Base-by-base conservation (phyloP, 1,140 invertebrate genomes). In the Colletes latitarsis region DNA sequence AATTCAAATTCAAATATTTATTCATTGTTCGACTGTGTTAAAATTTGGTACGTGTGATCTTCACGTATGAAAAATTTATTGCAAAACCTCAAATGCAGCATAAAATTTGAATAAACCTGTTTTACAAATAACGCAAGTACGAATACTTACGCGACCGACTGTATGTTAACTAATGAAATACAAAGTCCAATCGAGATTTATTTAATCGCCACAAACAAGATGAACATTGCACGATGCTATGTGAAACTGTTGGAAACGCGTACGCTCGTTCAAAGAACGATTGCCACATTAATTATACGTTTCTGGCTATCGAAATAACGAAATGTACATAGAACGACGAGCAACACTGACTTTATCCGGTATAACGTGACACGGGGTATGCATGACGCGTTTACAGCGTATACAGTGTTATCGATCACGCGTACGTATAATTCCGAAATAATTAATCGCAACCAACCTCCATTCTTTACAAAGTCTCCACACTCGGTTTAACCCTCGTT, bases 401-500 rank as follows among this genome's bases (percentile, higher is more conserved):
- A 62, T 43, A 68, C 55, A 69, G 53, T 74, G 30, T 57, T 78
- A 71, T 77, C 67, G 30, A 70, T 77, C 72, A 73, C 30, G 58
- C 62, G 9, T 15, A 15, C 43, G 60, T 70, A 21, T 82, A 41
- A 84, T 76, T 64, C 83, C 64, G 39, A 21, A 49, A 62, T 43
- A 78, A 85, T 77, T 67, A 70, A 71, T 64, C 17, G 77, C 75
- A 82, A 89, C 88, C 85, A 90, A 90, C 89, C 89, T 90, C 89
- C 89, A 89, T 90, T 84, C 53, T 74, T 64, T 43, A 70, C 39
- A 58, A 63, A 77, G 84, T 58, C 73, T 41, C 73, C 74, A 73
- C 82, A 43, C 77, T 68, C 70, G 68, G 43, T 77, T 72, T 78
- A 52, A 30, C 30, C 41, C 30, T 41, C n/a, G 74, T 70, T 55